Conservation (phyloP, 2,888 invertebrate species). For the Plemyria rubiginata region DNA sequence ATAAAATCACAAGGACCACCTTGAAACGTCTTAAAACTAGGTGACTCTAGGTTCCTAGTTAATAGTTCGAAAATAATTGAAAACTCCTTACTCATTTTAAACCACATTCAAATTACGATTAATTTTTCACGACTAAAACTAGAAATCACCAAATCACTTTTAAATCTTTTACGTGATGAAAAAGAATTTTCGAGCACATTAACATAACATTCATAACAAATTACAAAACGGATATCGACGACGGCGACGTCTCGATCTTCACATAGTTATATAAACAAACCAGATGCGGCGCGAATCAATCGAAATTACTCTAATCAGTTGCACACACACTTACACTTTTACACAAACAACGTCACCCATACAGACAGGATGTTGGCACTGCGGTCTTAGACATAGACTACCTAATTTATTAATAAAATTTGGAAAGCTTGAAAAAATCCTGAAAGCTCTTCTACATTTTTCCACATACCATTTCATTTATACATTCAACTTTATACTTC, state of each 20-base stretch:
- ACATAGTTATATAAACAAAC: constrained; percentile 46
- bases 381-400: not conserved
- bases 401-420: not conserved
- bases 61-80: not conserved
- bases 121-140: too few relatives aligned
- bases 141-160: too few relatives aligned
- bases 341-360: constrained; percentile 37
- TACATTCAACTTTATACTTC: not conserved
- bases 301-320: constrained; percentile 51
- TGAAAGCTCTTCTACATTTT: not conserved
- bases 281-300: constrained; percentile 44
- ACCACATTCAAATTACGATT: too few relatives aligned
- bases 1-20: too few relatives aligned
- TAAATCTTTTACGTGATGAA: too few relatives aligned
- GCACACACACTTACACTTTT: constrained; percentile 54
- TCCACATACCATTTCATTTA: not conserved
- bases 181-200: not conserved
- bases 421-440: not conserved
- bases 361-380: not conserved
- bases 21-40: too few relatives aligned
- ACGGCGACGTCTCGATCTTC: constrained; percentile 28
- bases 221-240: constrained; percentile 26
- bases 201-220: constrained; percentile 10
- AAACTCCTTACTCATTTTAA: not conserved
- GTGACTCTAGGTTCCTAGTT: not conserved